Evolutionary conservation across 2,888 invertebrate genomes (phyloP), one percentile per base, ranked within the genome.

Genomic region (Therioaphis trifolii): DNA sequence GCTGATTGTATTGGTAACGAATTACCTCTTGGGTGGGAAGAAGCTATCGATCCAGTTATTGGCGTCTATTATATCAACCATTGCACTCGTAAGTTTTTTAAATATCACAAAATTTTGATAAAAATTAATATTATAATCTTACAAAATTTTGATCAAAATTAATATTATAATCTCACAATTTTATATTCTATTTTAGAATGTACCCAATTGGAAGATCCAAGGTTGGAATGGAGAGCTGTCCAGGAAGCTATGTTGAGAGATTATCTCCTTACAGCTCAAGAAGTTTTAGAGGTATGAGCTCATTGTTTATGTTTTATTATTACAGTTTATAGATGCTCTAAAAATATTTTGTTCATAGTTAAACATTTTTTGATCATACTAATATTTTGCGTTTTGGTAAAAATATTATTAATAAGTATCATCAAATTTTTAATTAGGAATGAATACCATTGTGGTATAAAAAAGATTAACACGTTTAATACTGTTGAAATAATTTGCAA

Each of bases 1-100:
- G 97, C 98, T 87, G 98, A 98, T 90, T 98, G 98, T 90, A 95
- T 97, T 89, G 98, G 97, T 88, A 97, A 98, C 92, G 98, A 98
- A 90, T 90, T 98, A 89, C 98, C 98, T 74, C 92, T 97, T 88
- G 98, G 98, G 86, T 98, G 98, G 98, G 98, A 98, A 90, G 96
- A 97, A 91, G 94, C 95, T 72, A 96, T 94, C 90, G 97, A 98
- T 90, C 94, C 94, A 86, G 95, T 96, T 89, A 95, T 98, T 89
- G 98, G 98, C 86, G 93, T 95, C 86, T 98, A 98, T 91, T 98
- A 96, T 90, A 97, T 97, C 90, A 96, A 98, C 91, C 98, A 98
- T 91, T 94, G 96, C 90, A 96, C 94, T 90, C 96, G 96, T 96
- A 91, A 94, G 95, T 94, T 43, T 66, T 76, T 52, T 11, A 24